Conservation (phyloP, 2,888 invertebrate genomes). For the Lacanobia oleracea region DNA sequence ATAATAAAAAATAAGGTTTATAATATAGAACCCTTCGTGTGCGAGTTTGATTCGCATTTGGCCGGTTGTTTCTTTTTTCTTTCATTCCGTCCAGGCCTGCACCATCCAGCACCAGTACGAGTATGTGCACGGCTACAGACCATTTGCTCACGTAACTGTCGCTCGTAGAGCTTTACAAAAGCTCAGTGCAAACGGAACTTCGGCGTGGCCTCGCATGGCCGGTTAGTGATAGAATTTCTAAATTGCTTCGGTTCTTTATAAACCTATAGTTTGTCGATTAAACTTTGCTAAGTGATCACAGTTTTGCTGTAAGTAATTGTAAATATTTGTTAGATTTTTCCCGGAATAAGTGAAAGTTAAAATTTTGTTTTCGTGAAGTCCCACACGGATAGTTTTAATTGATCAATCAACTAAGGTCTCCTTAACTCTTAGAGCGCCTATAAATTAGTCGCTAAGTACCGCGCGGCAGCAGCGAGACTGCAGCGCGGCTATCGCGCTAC, state of each 20-base stretch:
- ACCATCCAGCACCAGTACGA: slow-evolving; percentile 29
- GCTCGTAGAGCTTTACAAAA: slow-evolving; percentile 61
- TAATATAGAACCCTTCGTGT: no score
- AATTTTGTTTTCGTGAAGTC: background rate
- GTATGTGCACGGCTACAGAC: background rate
- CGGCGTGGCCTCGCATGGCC: slow-evolving; percentile 37
- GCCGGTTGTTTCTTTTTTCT: background rate
- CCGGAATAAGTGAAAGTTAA: background rate
- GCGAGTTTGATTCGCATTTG: no score
- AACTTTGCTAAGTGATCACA: slow-evolving; percentile 20
- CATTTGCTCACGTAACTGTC: slow-evolving; percentile 57
- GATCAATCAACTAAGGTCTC: no score
- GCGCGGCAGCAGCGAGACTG: no score
- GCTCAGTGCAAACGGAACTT: slow-evolving; percentile 61
- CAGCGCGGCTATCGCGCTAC: no score
- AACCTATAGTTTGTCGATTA: slow-evolving; percentile 3
- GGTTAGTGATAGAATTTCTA: slow-evolving; percentile 55
- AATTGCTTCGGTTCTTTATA: slow-evolving; percentile 44
- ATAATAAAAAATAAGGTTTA: no score
- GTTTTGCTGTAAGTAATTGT: slow-evolving; percentile 28
- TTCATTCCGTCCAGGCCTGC: background rate
- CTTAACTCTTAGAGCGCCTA: no score
- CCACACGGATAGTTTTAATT: background rate
- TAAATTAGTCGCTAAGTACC: no score
- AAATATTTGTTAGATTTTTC: background rate